Evolutionary conservation across 2,797 vertebrate genomes (phyloP).

Genomic region (Chelmon rostratus): DNA sequence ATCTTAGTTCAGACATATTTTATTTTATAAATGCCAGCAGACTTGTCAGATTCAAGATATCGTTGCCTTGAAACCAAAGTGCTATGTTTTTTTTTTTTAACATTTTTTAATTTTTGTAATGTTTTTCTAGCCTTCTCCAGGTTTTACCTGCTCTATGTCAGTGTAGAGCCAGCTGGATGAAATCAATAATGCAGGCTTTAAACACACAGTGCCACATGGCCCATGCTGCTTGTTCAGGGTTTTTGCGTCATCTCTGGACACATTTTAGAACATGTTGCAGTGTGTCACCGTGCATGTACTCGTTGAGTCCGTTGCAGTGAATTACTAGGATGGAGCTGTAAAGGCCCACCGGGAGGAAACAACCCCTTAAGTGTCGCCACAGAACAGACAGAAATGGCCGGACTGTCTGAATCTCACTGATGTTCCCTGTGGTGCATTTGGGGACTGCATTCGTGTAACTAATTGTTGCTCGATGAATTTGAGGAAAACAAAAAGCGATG

Average conservation of each 20-base stretch:
- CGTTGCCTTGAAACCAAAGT: conserved; percentile 7
- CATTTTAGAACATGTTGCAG: conserved; percentile 26
- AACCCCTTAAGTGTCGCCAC: conserved; percentile 43
- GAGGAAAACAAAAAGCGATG: conserved; percentile 46
- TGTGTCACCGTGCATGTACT: conserved; percentile 11
- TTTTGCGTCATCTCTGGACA: conserved; percentile 44
- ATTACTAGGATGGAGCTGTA: conserved; percentile 40
- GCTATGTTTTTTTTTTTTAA: neutral
- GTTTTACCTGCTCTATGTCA: conserved; percentile 24
- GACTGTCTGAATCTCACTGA: conserved; percentile 51
- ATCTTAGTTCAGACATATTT: neutral
- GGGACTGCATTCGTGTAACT: conserved; percentile 50
- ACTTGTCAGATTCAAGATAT: neutral
- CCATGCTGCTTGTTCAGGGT: conserved; percentile 2
- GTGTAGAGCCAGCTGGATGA: conserved; percentile 41
- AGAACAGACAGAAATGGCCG: conserved; percentile 28
- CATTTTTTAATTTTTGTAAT: too few species aligned
- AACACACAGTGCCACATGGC: conserved; percentile 31
- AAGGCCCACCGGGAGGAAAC: conserved; percentile 17
- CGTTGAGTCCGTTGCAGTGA: conserved; percentile 32
- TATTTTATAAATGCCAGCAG: conserved; percentile 10
- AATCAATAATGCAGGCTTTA: conserved; percentile 53
- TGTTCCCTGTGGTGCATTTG: conserved; percentile 38
- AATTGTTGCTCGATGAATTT: conserved; percentile 66
- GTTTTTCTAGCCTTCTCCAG: neutral